Base-by-base conservation (phyloP, 2,888 invertebrate species). In the Epinotia demarniana region DNA sequence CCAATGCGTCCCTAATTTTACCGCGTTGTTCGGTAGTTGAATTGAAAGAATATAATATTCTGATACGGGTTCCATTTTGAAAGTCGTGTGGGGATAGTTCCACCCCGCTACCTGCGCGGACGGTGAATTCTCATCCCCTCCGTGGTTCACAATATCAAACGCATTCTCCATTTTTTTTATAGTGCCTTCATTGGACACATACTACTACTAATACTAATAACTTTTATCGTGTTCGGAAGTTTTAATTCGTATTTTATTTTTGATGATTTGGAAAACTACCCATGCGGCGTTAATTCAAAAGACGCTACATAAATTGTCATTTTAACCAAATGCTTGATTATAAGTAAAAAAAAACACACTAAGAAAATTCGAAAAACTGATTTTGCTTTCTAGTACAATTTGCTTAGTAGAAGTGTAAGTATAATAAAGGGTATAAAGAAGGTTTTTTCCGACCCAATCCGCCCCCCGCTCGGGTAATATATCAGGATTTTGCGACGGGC, bases 401-500 rank as follows among this genome's bases (percentile, higher is more conserved):
- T 84, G 82, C 79, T 80, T 81, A 79, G 83, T 80, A 83, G 85
- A 87, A 88, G 87, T 88, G 86, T 85, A 75, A 75, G 72, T 72
- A 86, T 89, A 88, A 87, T 86, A 88, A 89, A 90, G 86, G 87
- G 84, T 86, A 84, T 83, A 85, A 85, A 81, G 86, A 82, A 83
- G 83, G 80, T 86, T 89, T 92, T 91, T 89, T 86, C 75, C 72
- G 66, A 60, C 84, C 81, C 81, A 82, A 83, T 83, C 85, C 88
- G 83, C 86, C 88, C 90, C 89, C 85, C 83, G 81, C 80, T 89
- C 86, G 84, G 88, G 85, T 89, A 95, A 95, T 95, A 94, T 95
- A 95, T 95, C 95, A 95, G 95, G 95, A 95, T 95, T 95, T 93
- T 95, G 94, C 92, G 95, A 95, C 93, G 95, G 94, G 93, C 94